These are phyloP conservation scores for Malurus leucopterus DNA, from an alignment of 2,797 vertebrate genomes.

Conservation along the genomic window DNA sequence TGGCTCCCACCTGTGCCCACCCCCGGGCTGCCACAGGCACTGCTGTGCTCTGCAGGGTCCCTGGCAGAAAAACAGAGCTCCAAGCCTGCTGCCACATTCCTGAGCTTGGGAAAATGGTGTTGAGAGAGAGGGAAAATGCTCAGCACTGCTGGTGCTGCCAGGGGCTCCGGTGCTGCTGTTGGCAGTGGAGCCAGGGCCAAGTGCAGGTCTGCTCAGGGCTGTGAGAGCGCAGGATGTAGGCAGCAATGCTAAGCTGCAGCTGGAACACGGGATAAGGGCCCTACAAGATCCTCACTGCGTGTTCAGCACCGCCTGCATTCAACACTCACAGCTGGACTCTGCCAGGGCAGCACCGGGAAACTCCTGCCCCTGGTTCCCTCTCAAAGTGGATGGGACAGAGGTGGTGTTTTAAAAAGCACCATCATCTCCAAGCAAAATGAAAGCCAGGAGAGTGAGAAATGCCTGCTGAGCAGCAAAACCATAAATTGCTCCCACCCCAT, in stretches of 20 bases:
- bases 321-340: rapidly evolving
- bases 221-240: rapidly evolving
- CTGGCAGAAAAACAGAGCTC: background rate
- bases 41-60: rapidly evolving
- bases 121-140: background rate
- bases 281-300: background rate
- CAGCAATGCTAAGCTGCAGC: background rate
- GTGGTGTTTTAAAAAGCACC: background rate
- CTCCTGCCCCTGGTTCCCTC: background rate
- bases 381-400: background rate
- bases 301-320: rapidly evolving
- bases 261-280: background rate
- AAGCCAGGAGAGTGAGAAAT: rapidly evolving
- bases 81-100: background rate
- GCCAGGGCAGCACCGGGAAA: rapidly evolving
- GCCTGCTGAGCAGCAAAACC: background rate
- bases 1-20: background rate
- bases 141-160: background rate
- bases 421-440: background rate
- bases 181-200: background rate
- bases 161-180: background rate
- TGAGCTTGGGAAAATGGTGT: background rate
- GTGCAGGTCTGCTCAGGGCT: rapidly evolving
- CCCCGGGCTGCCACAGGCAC: background rate
- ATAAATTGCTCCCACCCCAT: background rate